Percentiles rank a stretch among this genome's conserved stretches.
phyloP scores from a whole-genome alignment of 2,113 vertebrate species.

The Pangasianodon hypophthalmus region DNA sequence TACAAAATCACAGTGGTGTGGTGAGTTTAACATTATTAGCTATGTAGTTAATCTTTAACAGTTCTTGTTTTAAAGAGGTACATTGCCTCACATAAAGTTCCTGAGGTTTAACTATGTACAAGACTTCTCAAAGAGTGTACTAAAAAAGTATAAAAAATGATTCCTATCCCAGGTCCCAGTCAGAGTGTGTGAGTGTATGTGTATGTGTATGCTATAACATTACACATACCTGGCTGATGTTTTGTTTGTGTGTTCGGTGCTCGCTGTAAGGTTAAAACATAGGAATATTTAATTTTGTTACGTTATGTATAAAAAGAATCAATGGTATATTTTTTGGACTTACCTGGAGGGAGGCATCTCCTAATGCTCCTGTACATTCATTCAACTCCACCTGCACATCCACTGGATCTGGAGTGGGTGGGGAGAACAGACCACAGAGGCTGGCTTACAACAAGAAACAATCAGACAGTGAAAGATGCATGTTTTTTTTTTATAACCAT shows the following conservation, averaged over 20 bases:
- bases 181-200: neutral
- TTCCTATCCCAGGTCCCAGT: neutral
- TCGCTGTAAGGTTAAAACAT: slow-evolving; percentile 13
- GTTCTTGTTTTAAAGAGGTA: neutral
- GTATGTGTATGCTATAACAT: neutral
- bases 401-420: slow-evolving; percentile 16
- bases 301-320: neutral
- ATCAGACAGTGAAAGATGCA: neutral
- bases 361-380: neutral
- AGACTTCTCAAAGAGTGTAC: neutral
- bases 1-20: neutral
- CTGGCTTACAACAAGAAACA: neutral
- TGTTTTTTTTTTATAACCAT: neutral
- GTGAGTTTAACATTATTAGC: neutral
- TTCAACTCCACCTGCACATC: slow-evolving; percentile 12
- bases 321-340: neutral
- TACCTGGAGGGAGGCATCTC: slow-evolving; percentile 21
- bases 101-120: too few species aligned
- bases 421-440: neutral
- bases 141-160: too few species aligned
- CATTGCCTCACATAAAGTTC: neutral
- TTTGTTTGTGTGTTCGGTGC: neutral
- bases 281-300: neutral
- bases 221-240: slow-evolving; percentile 17
- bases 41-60: neutral